A percentile compares a stretch with the other conserved stretches of the same genome.
phyloP scores from a whole-genome alignment of 1,140 invertebrate species.

The Lucilia cuprina region DNA sequence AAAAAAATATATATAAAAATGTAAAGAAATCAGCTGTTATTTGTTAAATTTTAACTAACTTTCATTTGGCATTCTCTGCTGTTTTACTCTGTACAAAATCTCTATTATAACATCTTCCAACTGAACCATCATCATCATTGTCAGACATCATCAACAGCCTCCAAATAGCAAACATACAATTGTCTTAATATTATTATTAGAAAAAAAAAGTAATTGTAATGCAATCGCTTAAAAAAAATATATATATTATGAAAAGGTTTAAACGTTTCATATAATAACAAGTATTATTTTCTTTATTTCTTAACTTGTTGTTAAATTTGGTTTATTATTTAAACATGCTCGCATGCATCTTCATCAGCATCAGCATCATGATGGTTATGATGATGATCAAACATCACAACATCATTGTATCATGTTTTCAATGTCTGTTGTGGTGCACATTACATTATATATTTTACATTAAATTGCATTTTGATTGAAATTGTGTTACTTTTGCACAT shows the following conservation, averaged over 20 bases:
- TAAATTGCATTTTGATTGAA: slow-evolving; percentile 15
- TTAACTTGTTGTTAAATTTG: background rate
- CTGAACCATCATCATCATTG: background rate
- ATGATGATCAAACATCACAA: background rate
- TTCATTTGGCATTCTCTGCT: background rate
- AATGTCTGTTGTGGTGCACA: background rate
- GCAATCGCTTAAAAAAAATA: background rate
- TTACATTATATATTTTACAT: background rate
- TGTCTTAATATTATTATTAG: background rate
- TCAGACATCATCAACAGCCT: background rate
- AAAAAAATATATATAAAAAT: no score
- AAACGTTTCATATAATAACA: no score
- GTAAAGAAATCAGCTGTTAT: no score
- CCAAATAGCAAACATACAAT: background rate
- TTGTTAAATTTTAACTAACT: background rate
- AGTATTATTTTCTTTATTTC: background rate
- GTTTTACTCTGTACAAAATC: background rate
- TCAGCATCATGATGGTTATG: background rate
- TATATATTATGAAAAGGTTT: background rate
- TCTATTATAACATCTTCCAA: background rate
- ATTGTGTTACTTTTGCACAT: slow-evolving; percentile 4
- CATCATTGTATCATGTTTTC: background rate
- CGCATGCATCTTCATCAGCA: background rate
- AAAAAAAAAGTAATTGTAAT: slow-evolving; percentile 11
- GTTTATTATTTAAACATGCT: background rate